Percentiles rank a stretch among this genome's conserved stretches.
These are phyloP conservation scores for Diplolepis rosae DNA, from an alignment of 2,888 invertebrate species.

Conservation along the genomic window DNA sequence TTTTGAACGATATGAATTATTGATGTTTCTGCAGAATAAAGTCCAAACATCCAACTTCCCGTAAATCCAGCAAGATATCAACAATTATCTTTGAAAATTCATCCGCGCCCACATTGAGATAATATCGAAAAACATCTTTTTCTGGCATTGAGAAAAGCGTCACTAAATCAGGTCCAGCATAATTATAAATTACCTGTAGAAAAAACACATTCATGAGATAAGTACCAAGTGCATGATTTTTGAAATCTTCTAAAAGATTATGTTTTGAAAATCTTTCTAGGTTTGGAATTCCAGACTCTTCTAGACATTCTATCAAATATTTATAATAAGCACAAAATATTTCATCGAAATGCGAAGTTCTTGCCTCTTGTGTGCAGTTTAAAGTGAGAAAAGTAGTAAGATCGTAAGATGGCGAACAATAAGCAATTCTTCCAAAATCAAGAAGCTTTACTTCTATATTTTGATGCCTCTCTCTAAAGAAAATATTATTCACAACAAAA, in stretches of 20 bases:
- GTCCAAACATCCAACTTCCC: constrained; percentile 55
- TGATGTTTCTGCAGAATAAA: background rate
- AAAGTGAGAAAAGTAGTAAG: constrained; percentile 61
- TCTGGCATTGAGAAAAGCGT: background rate
- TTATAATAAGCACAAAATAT: constrained; percentile 59
- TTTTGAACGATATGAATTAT: background rate
- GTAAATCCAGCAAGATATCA: constrained; percentile 61
- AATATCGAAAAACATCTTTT: accelerated
- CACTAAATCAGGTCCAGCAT: background rate
- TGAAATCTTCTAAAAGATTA: constrained; percentile 58
- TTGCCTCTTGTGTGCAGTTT: constrained; percentile 43
- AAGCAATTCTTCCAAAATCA: constrained; percentile 60
- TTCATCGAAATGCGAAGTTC: constrained; percentile 44
- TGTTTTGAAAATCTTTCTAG: constrained; percentile 56
- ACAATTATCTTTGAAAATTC: constrained; percentile 55
- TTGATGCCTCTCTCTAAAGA: constrained; percentile 50
- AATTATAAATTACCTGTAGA: constrained; percentile 36
- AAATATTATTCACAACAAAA: constrained; percentile 60
- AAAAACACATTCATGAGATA: constrained; percentile 56
- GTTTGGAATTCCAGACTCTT: constrained; percentile 48
- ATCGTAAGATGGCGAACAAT: constrained; percentile 62
- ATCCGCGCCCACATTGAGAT: constrained; percentile 53
- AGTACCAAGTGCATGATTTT: constrained; percentile 55
- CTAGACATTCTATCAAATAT: constrained; percentile 47
- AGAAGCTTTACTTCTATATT: constrained; percentile 46